Evolutionary conservation across 2,113 vertebrate species (phyloP).

Genomic region (Dromiciops gliroides): DNA sequence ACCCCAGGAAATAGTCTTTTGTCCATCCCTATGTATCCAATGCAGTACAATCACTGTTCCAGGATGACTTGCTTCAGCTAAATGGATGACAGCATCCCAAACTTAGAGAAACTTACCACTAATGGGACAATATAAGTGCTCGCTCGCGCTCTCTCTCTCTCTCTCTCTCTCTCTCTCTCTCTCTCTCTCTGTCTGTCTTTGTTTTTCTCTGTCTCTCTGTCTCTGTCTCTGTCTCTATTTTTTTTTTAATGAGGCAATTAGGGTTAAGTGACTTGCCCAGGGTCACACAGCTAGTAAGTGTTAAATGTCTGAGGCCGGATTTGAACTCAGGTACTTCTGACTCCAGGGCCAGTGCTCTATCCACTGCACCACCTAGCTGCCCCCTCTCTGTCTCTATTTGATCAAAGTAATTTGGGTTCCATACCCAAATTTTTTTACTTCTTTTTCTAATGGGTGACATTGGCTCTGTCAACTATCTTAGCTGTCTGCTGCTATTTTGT

Average conservation of each 20-base stretch:
- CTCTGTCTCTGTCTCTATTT: too few relatives aligned
- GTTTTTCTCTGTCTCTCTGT: too few relatives aligned
- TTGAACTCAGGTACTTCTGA: too few relatives aligned
- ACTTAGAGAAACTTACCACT: slow-evolving; percentile 69
- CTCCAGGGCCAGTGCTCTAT: too few relatives aligned
- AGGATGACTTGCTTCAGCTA: slow-evolving; percentile 67
- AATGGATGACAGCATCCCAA: slow-evolving; percentile 72
- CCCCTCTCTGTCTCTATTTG: background rate
- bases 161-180: too few relatives aligned
- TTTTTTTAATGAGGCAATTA: too few relatives aligned
- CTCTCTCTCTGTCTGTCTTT: slow-evolving; percentile 11
- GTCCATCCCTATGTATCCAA: slow-evolving; percentile 54
- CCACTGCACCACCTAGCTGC: too few relatives aligned
- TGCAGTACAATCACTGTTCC: slow-evolving; percentile 59
- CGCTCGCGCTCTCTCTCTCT: background rate
- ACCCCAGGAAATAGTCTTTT: slow-evolving; percentile 79
- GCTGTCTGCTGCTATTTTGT: background rate
- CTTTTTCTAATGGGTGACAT: slow-evolving; percentile 44
- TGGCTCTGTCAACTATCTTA: slow-evolving; percentile 33
- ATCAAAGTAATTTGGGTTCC: slow-evolving; percentile 65
- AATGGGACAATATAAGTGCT: slow-evolving; percentile 39
- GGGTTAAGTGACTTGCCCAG: too few relatives aligned
- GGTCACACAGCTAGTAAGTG: too few relatives aligned
- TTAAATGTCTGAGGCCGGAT: too few relatives aligned
- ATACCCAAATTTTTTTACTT: slow-evolving; percentile 68